Conservation (phyloP, 1,140 invertebrate species). For the Dendrolimus punctatus region DNA sequence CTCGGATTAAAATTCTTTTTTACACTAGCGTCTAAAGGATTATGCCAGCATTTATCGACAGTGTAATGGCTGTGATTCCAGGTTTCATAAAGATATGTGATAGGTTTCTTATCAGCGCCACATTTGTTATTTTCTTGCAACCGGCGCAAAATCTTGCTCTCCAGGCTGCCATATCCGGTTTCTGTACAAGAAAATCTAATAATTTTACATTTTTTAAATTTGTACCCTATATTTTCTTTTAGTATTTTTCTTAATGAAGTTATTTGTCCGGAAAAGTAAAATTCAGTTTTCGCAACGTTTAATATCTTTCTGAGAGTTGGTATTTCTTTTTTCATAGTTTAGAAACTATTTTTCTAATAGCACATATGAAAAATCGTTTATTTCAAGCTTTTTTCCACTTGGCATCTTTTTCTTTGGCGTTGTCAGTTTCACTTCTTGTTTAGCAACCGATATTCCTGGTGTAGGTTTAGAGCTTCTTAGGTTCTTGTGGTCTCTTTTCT, state of each 20-base stretch:
- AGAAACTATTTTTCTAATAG: too few relatives aligned
- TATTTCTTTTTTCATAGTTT: too few relatives aligned
- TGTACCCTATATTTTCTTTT: conserved; percentile 11
- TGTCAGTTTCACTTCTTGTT: too few relatives aligned
- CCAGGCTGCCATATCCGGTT: conserved; percentile 10
- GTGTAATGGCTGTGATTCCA: conserved; percentile 20
- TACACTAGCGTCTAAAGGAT: conserved; percentile 5
- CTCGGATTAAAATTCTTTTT: too few relatives aligned
- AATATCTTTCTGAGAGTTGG: too few relatives aligned
- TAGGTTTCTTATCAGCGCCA: conserved; percentile 15
- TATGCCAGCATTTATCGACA: conserved; percentile 17
- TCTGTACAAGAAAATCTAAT: conserved; percentile 1
- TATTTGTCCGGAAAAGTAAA: conserved; percentile 14
- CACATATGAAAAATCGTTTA: too few relatives aligned
- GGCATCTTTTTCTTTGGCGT: too few relatives aligned
- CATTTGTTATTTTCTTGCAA: conserved; percentile 18
- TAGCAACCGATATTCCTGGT: too few relatives aligned
- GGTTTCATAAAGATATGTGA: conserved; percentile 15
- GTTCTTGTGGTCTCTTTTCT: too few relatives aligned
- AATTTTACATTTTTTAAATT: conserved; percentile 20
- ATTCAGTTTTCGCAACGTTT: background rate
- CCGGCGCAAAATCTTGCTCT: conserved; percentile 14
- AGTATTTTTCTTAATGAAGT: conserved; percentile 13
- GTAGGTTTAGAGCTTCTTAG: too few relatives aligned
- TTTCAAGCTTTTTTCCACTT: too few relatives aligned